phyloP scores from a whole-genome alignment of 37 sponge, comb jelly and placozoan genomes.

The Mnemiopsis leidyi region DNA sequence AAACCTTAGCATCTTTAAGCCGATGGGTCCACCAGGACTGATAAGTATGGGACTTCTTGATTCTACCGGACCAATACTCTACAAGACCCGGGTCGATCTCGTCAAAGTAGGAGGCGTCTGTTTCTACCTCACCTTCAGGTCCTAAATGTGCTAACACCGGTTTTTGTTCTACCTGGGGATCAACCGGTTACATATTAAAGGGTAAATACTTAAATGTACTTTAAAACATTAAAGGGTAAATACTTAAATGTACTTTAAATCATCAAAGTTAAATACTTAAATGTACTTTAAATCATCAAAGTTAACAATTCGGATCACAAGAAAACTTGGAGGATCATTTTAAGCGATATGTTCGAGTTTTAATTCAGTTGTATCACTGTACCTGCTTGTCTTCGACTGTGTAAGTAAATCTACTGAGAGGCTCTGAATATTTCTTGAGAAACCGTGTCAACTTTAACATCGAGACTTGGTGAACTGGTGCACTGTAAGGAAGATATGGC shows the following conservation, averaged over 20 bases:
- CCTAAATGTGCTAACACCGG: slow-evolving; percentile 18
- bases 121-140: background rate
- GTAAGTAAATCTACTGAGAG: background rate
- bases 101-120: background rate
- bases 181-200: no score
- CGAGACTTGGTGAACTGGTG: background rate
- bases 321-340: no score
- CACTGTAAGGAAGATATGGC: no score
- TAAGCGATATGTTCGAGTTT: no score
- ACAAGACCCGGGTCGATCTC: background rate
- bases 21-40: background rate
- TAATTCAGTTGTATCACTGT: no score
- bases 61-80: background rate
- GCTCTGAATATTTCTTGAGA: background rate
- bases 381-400: background rate
- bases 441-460: background rate
- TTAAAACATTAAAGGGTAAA: no score
- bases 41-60: background rate
- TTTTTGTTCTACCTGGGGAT: background rate
- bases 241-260: no score
- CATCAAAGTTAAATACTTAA: no score
- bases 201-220: no score
- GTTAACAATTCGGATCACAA: no score
- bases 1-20: background rate
- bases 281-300: no score